Evolutionary conservation across 2,888 invertebrate genomes (phyloP).

Genomic region (Unio pictorum): DNA sequence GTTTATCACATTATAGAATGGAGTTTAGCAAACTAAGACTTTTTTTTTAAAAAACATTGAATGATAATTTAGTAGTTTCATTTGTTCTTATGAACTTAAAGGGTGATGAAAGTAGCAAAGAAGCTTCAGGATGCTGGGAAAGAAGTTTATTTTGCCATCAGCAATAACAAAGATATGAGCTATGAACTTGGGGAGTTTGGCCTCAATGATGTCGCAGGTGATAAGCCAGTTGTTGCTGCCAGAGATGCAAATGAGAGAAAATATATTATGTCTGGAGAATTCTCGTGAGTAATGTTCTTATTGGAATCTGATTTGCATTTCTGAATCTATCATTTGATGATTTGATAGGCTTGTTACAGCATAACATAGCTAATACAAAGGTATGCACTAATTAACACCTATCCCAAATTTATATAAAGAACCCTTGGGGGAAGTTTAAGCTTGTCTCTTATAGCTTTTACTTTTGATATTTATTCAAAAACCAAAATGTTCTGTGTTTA

Average conservation of each 20-base stretch:
- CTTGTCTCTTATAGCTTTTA: too few species aligned
- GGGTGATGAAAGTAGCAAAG: constrained; percentile 91
- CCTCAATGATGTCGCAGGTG: constrained; percentile 84
- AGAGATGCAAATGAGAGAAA: constrained; percentile 89
- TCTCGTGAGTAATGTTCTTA: constrained; percentile 78
- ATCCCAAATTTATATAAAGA: too few species aligned
- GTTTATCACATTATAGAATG: too few species aligned
- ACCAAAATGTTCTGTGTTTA: too few species aligned
- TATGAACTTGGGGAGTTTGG: constrained; percentile 96
- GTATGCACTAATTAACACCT: too few species aligned
- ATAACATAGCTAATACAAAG: too few species aligned
- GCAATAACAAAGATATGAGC: constrained; percentile 93
- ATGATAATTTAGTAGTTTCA: background rate
- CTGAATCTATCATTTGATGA: too few species aligned
- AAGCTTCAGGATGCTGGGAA: constrained; percentile 75
- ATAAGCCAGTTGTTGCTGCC: constrained; percentile 91
- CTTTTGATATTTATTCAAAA: too few species aligned
- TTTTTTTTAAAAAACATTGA: background rate
- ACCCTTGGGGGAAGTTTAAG: too few species aligned
- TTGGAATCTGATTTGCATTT: too few species aligned
- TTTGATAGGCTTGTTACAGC: too few species aligned
- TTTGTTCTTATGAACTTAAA: constrained; percentile 23
- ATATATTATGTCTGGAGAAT: constrained; percentile 90
- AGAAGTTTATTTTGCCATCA: constrained; percentile 88
- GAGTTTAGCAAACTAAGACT: background rate